Evolutionary conservation across 2,113 vertebrate species (phyloP).

Genomic region (Xiphophorus couchianus): DNA sequence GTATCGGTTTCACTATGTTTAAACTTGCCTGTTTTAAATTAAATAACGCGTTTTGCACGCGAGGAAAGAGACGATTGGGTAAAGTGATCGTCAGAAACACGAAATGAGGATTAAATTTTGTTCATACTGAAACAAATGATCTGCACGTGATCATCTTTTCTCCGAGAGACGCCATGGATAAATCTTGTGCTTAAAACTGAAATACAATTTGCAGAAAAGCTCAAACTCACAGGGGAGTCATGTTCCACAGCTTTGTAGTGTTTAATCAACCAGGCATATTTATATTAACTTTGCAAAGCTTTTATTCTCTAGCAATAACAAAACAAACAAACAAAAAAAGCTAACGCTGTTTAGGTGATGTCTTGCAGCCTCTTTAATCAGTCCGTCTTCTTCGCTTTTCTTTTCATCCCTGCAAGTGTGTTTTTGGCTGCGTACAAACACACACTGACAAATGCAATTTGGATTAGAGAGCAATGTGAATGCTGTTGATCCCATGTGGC

Average conservation of each 20-base stretch:
- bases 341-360: background rate
- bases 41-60: background rate
- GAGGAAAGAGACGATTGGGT: background rate
- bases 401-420: background rate
- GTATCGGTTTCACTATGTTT: background rate
- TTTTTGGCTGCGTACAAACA: background rate
- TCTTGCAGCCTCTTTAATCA: background rate
- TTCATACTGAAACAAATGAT: no score
- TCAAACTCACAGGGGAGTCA: background rate
- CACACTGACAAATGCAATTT: slow-evolving; percentile 27
- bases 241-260: background rate
- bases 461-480: slow-evolving; percentile 53
- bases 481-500: slow-evolving; percentile 31
- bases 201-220: background rate
- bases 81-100: background rate
- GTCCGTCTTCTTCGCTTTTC: background rate
- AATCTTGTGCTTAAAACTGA: background rate
- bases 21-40: background rate
- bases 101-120: background rate
- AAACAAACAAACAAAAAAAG: background rate
- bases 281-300: background rate
- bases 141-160: no score
- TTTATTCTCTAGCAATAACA: background rate
- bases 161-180: background rate
- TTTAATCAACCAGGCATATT: background rate